Base-by-base conservation (phyloP, 2,888 invertebrate genomes). In the Aphodius granarius region DNA sequence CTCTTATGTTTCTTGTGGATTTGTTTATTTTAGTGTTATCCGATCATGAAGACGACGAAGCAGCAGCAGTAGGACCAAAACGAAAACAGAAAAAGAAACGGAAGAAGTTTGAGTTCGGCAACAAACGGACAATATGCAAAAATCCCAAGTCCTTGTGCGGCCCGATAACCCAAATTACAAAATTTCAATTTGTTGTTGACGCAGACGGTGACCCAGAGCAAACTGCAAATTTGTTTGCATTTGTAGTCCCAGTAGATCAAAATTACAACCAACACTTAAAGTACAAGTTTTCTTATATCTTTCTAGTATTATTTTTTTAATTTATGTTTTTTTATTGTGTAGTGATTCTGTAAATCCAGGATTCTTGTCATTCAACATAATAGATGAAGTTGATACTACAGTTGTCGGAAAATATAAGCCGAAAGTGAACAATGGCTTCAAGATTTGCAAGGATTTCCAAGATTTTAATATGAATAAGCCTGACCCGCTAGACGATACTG, bases 401-500 rank as follows among this genome's bases (percentile, higher is more conserved):
- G 0, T 16, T 19, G 21, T 68, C 20, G 68, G n/a, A 6, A 68
- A 68, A 68, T 18, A 0, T 22, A 20, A 21, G 4, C 68, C 68
- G 18, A 68, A 68, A 21, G n/a, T 20, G 20, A 68, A 68, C n/a
- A 68, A 68, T 9, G 13, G 20, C 16, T 4, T 75, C 6, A 70
- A 68, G 64, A 74, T 76, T 17, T 76, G 76, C 23, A 63, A 72
- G 18, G 68, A 68, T 21, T 77, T 77, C 65, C 63, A 65, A n/a
- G 65, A 74, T 63, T 77, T 77, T 70, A 19, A 77, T 17, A 71
- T 77, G 3, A 72, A 77, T 43, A 73, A 75, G 43, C 72, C 62
- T 20, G 77, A 77, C 63, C 64, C 23, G 3, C 23, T 66, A 20
- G 66, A 73, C 9, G 66, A 66, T 16, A 22, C 73, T 5, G 9